phyloP scores from a whole-genome alignment of 1,140 invertebrate species.

The Eufriesea mexicana region DNA sequence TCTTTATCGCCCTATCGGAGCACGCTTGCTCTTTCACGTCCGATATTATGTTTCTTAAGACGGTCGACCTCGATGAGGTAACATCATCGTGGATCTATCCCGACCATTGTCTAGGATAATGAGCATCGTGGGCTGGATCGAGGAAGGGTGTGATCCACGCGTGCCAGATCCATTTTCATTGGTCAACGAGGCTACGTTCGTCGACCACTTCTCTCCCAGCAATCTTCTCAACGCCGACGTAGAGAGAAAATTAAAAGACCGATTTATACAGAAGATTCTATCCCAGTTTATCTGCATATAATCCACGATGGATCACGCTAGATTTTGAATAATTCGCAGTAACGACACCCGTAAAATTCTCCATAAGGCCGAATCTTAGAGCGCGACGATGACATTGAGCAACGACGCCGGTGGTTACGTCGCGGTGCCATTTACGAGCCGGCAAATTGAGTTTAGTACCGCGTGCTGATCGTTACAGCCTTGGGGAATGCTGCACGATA shows the following conservation, averaged over 20 bases:
- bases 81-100: constrained; percentile 2
- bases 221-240: background rate
- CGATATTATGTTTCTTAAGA: constrained; percentile 26
- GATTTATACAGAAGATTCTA: too few species aligned
- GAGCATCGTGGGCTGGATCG: constrained; percentile 12
- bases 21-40: too few species aligned
- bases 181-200: background rate
- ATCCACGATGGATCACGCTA: too few species aligned
- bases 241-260: too few species aligned
- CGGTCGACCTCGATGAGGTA: constrained; percentile 43
- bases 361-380: background rate
- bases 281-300: too few species aligned
- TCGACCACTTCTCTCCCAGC: background rate
- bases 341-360: background rate
- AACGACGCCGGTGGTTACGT: constrained; percentile 54
- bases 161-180: constrained; percentile 40
- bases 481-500: constrained; percentile 51
- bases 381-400: constrained; percentile 52
- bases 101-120: constrained; percentile 50
- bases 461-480: constrained; percentile 58
- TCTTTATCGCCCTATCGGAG: too few species aligned
- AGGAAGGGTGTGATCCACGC: constrained; percentile 30
- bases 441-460: constrained; percentile 64
- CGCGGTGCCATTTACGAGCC: constrained; percentile 52
- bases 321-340: too few species aligned